These are phyloP conservation scores for Gymnodraco acuticeps DNA, from an alignment of 2,797 vertebrate species.

Conservation along the genomic window DNA sequence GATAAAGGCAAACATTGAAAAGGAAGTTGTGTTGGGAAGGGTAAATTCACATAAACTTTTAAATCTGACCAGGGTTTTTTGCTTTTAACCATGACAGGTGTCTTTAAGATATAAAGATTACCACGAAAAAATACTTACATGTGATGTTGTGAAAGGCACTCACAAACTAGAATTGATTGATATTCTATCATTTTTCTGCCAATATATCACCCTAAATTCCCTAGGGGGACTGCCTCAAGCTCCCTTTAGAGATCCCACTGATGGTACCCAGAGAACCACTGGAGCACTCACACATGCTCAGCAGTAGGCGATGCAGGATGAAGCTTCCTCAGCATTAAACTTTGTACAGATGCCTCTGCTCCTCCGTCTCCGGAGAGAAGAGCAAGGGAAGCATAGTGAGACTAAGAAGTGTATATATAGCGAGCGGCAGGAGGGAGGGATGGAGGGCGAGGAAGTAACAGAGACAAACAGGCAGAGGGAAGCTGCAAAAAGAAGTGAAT, in stretches of 20 bases:
- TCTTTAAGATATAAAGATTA: background rate
- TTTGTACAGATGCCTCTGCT: conserved; percentile 64
- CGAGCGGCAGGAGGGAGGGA: conserved; percentile 23
- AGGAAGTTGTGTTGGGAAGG: background rate
- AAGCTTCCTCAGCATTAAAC: conserved; percentile 70
- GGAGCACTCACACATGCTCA: conserved; percentile 33
- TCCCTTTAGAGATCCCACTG: conserved; percentile 9
- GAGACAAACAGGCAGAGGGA: conserved; percentile 62
- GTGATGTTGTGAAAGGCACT: background rate
- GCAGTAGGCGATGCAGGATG: conserved; percentile 34
- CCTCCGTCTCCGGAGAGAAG: conserved; percentile 55
- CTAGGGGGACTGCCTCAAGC: conserved; percentile 15
- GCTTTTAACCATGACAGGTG: conserved; percentile 6
- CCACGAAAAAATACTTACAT: background rate
- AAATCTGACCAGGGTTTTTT: background rate
- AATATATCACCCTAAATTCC: conserved; percentile 16
- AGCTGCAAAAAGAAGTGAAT: conserved; percentile 58
- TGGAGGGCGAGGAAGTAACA: conserved; percentile 56
- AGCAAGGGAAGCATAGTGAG: conserved; percentile 46
- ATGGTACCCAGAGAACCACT: conserved; percentile 12
- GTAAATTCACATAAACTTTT: background rate
- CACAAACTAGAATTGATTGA: conserved; percentile 9
- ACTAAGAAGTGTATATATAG: conserved; percentile 36
- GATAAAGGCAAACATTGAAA: background rate
- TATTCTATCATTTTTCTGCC: conserved; percentile 2